phyloP scores from a whole-genome alignment of 1,140 invertebrate genomes.

The Stenopsyche tienmushanensis region DNA sequence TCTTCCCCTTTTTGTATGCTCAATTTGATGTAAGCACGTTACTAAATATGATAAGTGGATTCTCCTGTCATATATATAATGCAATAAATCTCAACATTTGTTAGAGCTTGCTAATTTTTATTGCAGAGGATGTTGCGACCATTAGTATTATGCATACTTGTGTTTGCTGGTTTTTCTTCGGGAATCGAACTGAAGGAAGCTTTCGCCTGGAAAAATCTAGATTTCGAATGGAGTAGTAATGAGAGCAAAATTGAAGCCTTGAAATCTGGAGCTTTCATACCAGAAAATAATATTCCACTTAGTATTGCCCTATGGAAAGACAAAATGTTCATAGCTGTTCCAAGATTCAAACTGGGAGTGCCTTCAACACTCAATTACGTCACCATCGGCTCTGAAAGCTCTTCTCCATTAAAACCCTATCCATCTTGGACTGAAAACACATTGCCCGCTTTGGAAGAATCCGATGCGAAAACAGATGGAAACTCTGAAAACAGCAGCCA shows the following conservation, averaged over 20 bases:
- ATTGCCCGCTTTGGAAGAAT: constrained; percentile 51
- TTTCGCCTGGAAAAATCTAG: constrained; percentile 66
- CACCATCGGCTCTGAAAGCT: constrained; percentile 53
- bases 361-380: constrained; percentile 70
- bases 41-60: too few species aligned
- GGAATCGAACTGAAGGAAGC: constrained; percentile 54
- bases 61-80: too few species aligned
- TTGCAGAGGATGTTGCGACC: too few species aligned
- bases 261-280: constrained; percentile 63
- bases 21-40: too few species aligned
- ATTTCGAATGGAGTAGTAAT: constrained; percentile 68
- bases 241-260: constrained; percentile 58
- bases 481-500: constrained; percentile 43
- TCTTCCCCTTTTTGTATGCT: too few species aligned
- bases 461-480: too few species aligned
- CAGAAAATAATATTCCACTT: constrained; percentile 71
- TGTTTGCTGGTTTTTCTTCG: constrained; percentile 15
- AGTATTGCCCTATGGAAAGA: constrained; percentile 73
- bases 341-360: constrained; percentile 75
- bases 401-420: constrained; percentile 66
- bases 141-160: too few species aligned
- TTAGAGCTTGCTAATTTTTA: too few species aligned
- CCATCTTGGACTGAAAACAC: constrained; percentile 67
- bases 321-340: constrained; percentile 76
- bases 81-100: too few species aligned